Percentiles rank a stretch among this genome's conserved stretches.
Conservation (phyloP, 2,797 vertebrate species). For the Neosilurus mollespiculum region DNA sequence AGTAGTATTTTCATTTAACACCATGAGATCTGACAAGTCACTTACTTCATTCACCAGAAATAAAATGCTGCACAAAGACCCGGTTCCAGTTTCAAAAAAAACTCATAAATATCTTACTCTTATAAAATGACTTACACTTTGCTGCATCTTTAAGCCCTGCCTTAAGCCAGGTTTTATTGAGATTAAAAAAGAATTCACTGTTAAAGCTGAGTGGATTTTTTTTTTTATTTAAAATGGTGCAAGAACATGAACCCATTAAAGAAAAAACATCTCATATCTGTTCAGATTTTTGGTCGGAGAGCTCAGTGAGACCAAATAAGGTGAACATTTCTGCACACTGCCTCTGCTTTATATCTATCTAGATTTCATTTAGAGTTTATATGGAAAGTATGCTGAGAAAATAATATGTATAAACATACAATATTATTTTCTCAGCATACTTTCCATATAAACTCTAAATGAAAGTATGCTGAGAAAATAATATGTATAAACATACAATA, state of each 20-base stretch:
- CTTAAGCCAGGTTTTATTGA: not conserved
- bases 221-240: not conserved
- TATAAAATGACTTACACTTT: not conserved
- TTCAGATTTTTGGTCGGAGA: not conserved
- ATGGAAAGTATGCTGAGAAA: not conserved
- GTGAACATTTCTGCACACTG: not conserved
- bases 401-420: not conserved
- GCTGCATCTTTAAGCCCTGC: not conserved
- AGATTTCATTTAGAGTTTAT: not conserved
- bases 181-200: not conserved
- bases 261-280: not conserved
- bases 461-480: not conserved
- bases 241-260: not conserved
- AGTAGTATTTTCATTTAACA: too few species aligned
- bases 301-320: not conserved
- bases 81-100: not conserved
- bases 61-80: not conserved
- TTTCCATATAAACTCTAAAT: too few species aligned
- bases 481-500: not conserved
- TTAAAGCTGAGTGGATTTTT: not conserved
- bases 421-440: too few species aligned
- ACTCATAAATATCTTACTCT: not conserved
- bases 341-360: not conserved
- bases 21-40: not conserved
- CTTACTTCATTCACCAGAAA: not conserved